Percentiles rank a stretch among this genome's conserved stretches.
These are phyloP conservation scores for Poecilobothrus nobilitatus DNA, from an alignment of 2,888 invertebrate genomes.

Conservation along the genomic window DNA sequence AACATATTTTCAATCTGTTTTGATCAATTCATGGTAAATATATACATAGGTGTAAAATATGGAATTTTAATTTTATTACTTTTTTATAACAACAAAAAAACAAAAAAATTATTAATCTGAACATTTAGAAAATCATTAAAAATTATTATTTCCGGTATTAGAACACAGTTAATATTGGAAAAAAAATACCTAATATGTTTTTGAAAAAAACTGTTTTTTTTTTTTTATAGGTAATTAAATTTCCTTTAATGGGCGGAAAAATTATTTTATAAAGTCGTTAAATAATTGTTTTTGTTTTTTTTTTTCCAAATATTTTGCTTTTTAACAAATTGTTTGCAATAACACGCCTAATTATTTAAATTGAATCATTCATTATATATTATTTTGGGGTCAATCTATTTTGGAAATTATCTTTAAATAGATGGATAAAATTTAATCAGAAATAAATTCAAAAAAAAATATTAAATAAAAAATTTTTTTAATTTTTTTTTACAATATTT, in stretches of 20 bases:
- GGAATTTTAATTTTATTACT: no score
- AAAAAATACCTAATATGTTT: no score
- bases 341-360: not conserved
- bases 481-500: no score
- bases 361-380: no score
- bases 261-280: not conserved
- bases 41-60: no score
- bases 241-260: not conserved
- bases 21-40: no score
- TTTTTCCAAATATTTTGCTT: not conserved
- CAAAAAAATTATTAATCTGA: no score
- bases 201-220: not conserved
- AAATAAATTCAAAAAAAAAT: not conserved
- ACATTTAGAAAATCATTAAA: not conserved
- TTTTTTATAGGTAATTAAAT: no score
- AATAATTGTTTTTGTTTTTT: not conserved
- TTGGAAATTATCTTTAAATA: not conserved
- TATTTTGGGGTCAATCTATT: not conserved
- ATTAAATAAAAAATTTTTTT: not conserved
- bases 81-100: no score
- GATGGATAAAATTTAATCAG: not conserved
- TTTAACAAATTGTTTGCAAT: not conserved
- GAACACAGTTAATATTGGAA: no score
- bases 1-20: no score
- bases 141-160: not conserved